Conservation (phyloP, 2,797 vertebrate species). For the Myotis findleyi region DNA sequence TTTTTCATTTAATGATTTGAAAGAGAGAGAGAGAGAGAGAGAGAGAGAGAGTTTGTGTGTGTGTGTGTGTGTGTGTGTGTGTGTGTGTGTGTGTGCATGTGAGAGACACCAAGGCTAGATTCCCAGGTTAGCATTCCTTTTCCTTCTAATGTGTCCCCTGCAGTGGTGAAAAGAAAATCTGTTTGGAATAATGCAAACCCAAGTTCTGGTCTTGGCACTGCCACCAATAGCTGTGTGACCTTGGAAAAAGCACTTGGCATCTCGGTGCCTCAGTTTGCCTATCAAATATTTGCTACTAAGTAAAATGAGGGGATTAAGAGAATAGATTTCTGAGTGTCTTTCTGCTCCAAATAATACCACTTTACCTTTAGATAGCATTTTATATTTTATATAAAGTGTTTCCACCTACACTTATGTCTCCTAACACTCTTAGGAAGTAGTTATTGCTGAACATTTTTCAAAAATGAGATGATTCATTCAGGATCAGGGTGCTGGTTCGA, state of each 20-base stretch:
- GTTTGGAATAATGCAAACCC: background rate
- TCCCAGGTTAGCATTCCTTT: conserved; percentile 42
- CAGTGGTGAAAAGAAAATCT: background rate
- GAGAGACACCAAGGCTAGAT: background rate
- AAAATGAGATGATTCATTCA: conserved; percentile 37
- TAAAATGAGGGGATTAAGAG: conserved; percentile 9
- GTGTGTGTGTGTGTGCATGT: background rate
- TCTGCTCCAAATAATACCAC: background rate
- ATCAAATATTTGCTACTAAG: background rate
- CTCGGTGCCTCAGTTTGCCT: background rate
- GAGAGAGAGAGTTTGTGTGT: background rate
- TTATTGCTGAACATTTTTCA: background rate
- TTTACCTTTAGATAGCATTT: background rate
- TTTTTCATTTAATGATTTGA: conserved; percentile 64
- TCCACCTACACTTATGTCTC: background rate
- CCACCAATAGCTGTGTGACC: background rate
- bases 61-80: background rate
- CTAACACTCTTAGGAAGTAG: background rate
- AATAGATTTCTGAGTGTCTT: background rate
- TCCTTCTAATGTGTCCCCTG: background rate
- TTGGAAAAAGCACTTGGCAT: conserved; percentile 29
- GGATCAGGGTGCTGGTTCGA: background rate
- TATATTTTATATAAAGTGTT: background rate
- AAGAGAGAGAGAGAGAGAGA: background rate
- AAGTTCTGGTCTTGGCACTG: background rate